These are phyloP conservation scores for Suncus etruscus DNA, from an alignment of 2,113 vertebrate genomes.

Conservation along the genomic window DNA sequence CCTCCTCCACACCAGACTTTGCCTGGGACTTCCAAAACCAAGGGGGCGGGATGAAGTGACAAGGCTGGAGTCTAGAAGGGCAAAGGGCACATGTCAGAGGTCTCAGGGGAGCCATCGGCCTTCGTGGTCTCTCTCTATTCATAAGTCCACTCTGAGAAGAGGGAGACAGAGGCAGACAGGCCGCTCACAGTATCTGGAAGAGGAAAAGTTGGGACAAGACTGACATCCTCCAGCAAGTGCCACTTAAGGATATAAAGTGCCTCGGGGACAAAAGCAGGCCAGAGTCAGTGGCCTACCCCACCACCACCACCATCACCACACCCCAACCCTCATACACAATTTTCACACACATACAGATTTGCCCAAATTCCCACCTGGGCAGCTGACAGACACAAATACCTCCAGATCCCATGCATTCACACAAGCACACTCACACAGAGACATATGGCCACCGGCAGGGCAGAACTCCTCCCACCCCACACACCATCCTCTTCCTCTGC, in stretches of 20 bases:
- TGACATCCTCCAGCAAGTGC: not conserved
- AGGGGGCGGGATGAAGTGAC: conserved; percentile 4
- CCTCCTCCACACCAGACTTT: conserved; percentile 66
- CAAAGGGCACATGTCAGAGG: conserved; percentile 73
- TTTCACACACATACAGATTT: not conserved
- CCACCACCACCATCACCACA: too few relatives aligned
- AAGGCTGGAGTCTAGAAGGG: conserved; percentile 67
- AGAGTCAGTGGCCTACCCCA: not conserved
- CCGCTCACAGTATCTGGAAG: not conserved
- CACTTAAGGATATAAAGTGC: conserved; percentile 19
- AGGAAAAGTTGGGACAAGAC: not conserved
- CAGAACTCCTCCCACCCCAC: not conserved
- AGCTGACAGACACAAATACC: not conserved
- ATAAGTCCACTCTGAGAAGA: not conserved
- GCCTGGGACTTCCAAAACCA: conserved; percentile 63
- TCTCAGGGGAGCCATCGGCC: conserved; percentile 55
- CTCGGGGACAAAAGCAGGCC: conserved; percentile 26
- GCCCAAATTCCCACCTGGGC: not conserved
- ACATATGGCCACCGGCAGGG: not conserved
- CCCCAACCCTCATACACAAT: not conserved
- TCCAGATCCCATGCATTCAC: not conserved
- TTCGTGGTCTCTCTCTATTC: conserved; percentile 21
- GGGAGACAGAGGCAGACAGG: conserved; percentile 1
- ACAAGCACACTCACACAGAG: not conserved
- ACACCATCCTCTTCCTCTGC: not conserved